phyloP scores from a whole-genome alignment of 2,797 vertebrate species.

The Protosalanx chinensis region DNA sequence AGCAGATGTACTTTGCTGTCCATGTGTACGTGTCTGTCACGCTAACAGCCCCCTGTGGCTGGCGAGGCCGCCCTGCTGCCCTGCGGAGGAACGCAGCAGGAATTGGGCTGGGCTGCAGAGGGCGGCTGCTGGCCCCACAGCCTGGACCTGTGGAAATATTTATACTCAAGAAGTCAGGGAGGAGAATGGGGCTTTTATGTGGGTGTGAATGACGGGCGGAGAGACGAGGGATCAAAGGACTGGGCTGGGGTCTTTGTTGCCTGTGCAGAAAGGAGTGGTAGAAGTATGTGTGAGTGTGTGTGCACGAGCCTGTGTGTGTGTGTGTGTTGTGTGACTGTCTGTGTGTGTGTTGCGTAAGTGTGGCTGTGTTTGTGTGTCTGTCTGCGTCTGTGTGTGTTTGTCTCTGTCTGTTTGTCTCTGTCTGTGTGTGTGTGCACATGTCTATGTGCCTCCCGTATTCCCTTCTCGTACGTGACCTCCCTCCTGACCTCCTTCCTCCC shows the following conservation, averaged over 20 bases:
- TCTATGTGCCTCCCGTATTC: conserved; percentile 26
- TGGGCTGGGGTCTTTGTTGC: conserved; percentile 38
- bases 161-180: conserved; percentile 51
- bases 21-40: conserved; percentile 74
- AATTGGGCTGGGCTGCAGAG: conserved; percentile 60
- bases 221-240: conserved; percentile 41
- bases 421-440: conserved; percentile 14
- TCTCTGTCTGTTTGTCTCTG: not conserved
- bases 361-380: not conserved
- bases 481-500: not conserved
- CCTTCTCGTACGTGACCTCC: not conserved
- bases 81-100: conserved; percentile 49
- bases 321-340: not conserved
- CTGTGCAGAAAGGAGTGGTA: conserved; percentile 23
- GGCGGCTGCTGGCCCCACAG: conserved; percentile 55
- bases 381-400: not conserved
- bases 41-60: conserved; percentile 57
- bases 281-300: no score
- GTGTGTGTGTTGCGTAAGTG: not conserved
- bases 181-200: conserved; percentile 63
- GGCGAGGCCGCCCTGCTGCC: conserved; percentile 48
- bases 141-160: conserved; percentile 65
- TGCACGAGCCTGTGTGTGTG: no score
- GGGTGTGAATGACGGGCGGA: conserved; percentile 37
- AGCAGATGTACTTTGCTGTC: conserved; percentile 67